Percentiles rank a stretch among this genome's conserved stretches.
phyloP scores from a whole-genome alignment of 2,888 invertebrate genomes.

The Drosophila diplacantha region DNA sequence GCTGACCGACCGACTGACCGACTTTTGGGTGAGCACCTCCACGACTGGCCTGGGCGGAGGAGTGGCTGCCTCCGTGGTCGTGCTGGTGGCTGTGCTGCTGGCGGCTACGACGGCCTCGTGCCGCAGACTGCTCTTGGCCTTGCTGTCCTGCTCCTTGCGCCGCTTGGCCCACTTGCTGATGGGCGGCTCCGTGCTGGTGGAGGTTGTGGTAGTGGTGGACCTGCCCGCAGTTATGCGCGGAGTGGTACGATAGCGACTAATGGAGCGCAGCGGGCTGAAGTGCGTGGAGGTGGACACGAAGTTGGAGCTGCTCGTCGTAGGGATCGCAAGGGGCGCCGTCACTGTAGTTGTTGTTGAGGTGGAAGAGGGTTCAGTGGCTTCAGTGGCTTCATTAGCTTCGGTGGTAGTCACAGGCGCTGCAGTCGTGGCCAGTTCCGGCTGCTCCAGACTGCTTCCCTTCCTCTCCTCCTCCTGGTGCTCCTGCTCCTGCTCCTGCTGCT shows the following conservation, averaged over 20 bases:
- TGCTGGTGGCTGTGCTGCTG: slow-evolving; percentile 1
- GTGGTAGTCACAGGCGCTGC: slow-evolving; percentile 19
- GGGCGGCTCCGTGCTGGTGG: slow-evolving; percentile 68
- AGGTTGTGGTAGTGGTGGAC: slow-evolving; percentile 58
- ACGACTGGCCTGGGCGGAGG: slow-evolving; percentile 46
- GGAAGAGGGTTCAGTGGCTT: not conserved
- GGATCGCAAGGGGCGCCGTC: slow-evolving; percentile 1
- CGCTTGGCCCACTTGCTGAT: slow-evolving; percentile 75
- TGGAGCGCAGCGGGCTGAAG: slow-evolving; percentile 55
- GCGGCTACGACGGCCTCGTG: slow-evolving; percentile 51
- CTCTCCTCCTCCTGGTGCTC: slow-evolving; percentile 53
- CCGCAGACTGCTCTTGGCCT: slow-evolving; percentile 52
- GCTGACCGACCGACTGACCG: slow-evolving; percentile 80
- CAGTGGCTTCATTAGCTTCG: not conserved
- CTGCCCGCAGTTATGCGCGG: slow-evolving; percentile 50
- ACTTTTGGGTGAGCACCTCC: slow-evolving; percentile 78
- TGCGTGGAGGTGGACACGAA: slow-evolving; percentile 66
- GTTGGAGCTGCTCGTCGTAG: slow-evolving; percentile 29
- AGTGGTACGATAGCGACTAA: slow-evolving; percentile 61
- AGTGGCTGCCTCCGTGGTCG: slow-evolving; percentile 5
- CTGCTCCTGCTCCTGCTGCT: slow-evolving; percentile 2
- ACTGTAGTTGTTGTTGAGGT: slow-evolving; percentile 18
- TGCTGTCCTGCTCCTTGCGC: slow-evolving; percentile 60
- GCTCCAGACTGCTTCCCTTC: slow-evolving; percentile 44
- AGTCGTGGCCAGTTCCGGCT: slow-evolving; percentile 33